Conservation (phyloP, 2,113 vertebrate species). For the Nerophis ophidion region DNA sequence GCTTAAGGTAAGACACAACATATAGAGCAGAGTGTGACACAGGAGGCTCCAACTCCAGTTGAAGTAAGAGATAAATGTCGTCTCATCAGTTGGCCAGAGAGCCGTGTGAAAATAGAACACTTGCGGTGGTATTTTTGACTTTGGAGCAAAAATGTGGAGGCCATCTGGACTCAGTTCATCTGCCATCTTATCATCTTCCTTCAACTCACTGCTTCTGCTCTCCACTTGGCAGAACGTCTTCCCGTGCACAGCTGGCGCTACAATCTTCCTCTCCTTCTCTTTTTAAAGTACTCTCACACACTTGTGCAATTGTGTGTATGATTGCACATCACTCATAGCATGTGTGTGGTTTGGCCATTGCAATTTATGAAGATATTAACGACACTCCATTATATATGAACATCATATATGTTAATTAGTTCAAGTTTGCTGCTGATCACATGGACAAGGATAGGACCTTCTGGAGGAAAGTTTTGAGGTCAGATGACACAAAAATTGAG, state of each 20-base stretch:
- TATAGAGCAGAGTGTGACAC: conserved; percentile 1
- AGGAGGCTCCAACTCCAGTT: conserved; percentile 8
- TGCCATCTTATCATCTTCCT: conserved; percentile 56
- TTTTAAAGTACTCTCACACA: conserved; percentile 19
- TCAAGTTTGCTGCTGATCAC: too few species aligned
- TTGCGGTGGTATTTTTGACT: conserved; percentile 9
- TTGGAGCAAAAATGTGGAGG: conserved; percentile 42
- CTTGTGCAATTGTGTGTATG: conserved; percentile 4
- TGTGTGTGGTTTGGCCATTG: background rate
- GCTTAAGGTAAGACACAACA: conserved; percentile 19
- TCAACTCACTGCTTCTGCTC: conserved; percentile 40
- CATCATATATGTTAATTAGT: background rate
- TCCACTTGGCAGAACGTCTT: conserved; percentile 48
- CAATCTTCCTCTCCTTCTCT: conserved; percentile 29
- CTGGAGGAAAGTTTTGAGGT: too few species aligned
- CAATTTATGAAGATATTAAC: conserved; percentile 6
- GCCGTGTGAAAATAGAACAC: conserved; percentile 17
- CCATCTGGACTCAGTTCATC: conserved; percentile 59
- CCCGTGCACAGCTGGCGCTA: conserved; percentile 54
- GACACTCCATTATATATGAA: background rate
- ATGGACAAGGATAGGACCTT: too few species aligned
- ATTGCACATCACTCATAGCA: conserved; percentile 6
- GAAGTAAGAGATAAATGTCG: conserved; percentile 17
- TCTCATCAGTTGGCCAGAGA: conserved; percentile 15
- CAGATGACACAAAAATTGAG: too few species aligned